Evolutionary conservation across 2,888 invertebrate species (phyloP), one percentile per base, ranked within the genome.

Genomic region (Bellardia bayeri): DNA sequence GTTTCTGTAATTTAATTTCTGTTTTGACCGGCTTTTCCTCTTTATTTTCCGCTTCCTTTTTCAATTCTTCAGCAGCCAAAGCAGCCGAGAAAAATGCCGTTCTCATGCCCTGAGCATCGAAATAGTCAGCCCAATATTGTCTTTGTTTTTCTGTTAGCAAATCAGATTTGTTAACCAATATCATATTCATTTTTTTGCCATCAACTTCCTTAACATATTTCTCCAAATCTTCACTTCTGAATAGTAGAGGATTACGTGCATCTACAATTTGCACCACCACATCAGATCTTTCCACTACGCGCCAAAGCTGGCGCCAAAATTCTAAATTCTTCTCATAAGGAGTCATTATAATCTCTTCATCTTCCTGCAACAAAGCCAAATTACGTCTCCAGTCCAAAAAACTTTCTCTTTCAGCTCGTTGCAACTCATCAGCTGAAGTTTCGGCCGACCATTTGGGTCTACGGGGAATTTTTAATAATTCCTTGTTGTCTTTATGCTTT

Each of bases 241-340:
- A 99, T 8, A 99, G 94, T 68, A 99, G 94, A 1, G 99, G 99
- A 94, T 99, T 99, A 89, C 99, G 95, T 0, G 98, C 99, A 95
- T 99, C 99, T 14, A 99, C 97, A 88, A 99, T 98, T 93, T 99
- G 97, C 14, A 98, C 96, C 16, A 99, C 95, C 0, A 99, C 95
- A 94, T 99, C 98, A 92, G 98, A 98, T 90, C 97, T 96, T 93
- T 99, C 99, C n/a, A 99, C 96, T 0, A 99, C 99, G 90, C 99
- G 95, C 99, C 99, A 99, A 49, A 99, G 93, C 93, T 99, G 99
- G 69, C 99, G 95, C 99, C 99, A 99, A 90, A 99, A 97, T 92
- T 99, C 99, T 30, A 99, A 93, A 94, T 99, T 99, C 91, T 98
- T 97, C 92, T 99, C 99, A 94, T 98, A 99, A 0, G 99, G 99